Base-by-base conservation (phyloP, 2,888 invertebrate genomes). In the Lymantria dispar region DNA sequence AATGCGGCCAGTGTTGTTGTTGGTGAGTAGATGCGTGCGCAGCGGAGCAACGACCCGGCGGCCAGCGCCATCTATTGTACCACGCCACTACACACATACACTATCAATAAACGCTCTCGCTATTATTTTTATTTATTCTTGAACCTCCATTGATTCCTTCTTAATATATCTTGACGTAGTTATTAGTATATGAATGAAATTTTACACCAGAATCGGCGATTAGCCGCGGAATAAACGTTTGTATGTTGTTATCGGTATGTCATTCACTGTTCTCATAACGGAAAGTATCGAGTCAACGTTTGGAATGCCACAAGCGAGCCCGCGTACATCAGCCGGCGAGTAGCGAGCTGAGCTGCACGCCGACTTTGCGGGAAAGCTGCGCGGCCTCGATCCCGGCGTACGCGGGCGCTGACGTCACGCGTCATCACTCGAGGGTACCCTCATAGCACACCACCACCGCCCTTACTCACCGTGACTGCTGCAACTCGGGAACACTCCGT, bases 1-100 rank as follows among this genome's bases (percentile, higher is more conserved):
- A 5, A 30, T 8, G 30, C 5, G 8, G 5, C 12, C 13, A 14
- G 15, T 14, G 15, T 12, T 22, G 42, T 42, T 42, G 22, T 29
- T 22, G 29, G 8, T 14, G 14, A 14, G 40, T 14, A 5, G 15
- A 14, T 14, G 8, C 14, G 14, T 40, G 45, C 48, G 43, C 45
- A 58, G 40, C 70, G 70, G 82, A 74, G 76, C 82, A 82, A 82
- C 80, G 82, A 82, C 81, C 56, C 51, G 60, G 56, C 56, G 66
- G 57, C 72, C 10, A 43, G 36, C 52, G 75, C 76, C 78, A 76
- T 76, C 78, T 78, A 65, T 58, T 72, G 22, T 22, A 22, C 2
- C 22, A n/a, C 72, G 51, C 31, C 50, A 54, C 58, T 42, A 52
- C 42, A 52, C 50, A 39, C 56, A 60, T 46, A 50, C 22, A 50